Percentiles rank a stretch among this genome's conserved stretches.
These are phyloP conservation scores for Phrynocephalus versicolor DNA, from an alignment of 2,113 vertebrate genomes.

Conservation along the genomic window DNA sequence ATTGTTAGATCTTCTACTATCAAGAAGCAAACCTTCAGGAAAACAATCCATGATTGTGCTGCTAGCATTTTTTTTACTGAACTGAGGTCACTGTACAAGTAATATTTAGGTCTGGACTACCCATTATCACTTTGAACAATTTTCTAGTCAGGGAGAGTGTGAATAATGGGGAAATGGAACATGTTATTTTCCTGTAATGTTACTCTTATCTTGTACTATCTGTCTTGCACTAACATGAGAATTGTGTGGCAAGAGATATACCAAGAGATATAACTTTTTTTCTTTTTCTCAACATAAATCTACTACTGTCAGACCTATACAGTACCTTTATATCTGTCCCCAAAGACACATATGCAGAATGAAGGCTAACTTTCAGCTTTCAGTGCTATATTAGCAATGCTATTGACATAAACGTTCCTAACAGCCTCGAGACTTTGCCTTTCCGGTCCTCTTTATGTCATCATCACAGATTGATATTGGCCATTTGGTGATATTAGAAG, in stretches of 20 bases:
- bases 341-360: neutral
- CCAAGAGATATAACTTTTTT: neutral
- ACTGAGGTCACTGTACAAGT: neutral
- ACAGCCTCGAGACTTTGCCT: neutral
- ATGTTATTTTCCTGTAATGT: neutral
- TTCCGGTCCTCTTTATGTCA: constrained; percentile 8
- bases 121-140: neutral
- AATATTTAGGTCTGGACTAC: neutral
- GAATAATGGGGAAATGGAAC: neutral
- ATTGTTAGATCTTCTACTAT: neutral
- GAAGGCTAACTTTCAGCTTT: neutral
- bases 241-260: neutral
- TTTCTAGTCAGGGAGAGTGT: neutral
- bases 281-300: neutral
- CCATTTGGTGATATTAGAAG: constrained; percentile 2
- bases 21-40: neutral
- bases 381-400: neutral
- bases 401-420: constrained; percentile 23
- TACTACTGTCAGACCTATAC: neutral
- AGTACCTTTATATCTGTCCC: neutral
- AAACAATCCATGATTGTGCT: no score
- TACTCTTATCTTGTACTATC: neutral
- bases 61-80: neutral
- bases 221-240: neutral
- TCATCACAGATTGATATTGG: constrained; percentile 24